Percentiles rank a stretch among this genome's conserved stretches.
phyloP scores from a whole-genome alignment of 2,797 vertebrate species.

The Halcyon smyrnensis region DNA sequence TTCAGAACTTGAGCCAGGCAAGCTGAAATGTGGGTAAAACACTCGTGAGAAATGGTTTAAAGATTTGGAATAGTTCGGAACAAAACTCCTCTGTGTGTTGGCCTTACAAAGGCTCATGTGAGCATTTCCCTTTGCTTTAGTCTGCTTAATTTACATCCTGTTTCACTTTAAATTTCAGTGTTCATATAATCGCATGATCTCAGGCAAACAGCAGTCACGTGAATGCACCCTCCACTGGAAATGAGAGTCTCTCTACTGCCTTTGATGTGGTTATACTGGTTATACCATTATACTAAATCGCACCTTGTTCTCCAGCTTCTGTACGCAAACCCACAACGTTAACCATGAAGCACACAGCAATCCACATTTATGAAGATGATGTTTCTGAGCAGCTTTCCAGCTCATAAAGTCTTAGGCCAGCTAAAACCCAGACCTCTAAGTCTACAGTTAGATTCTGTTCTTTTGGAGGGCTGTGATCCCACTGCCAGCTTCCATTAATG shows the following conservation, averaged over 20 bases:
- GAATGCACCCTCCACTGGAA: not conserved
- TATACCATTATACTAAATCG: not conserved
- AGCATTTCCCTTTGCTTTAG: not conserved
- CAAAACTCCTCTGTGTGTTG: not conserved
- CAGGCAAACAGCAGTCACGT: not conserved
- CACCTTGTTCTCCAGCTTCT: not conserved
- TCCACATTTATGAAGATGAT: accelerated
- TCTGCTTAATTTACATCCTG: not conserved
- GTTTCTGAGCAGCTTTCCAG: not conserved
- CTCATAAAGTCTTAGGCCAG: not conserved
- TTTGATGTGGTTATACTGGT: slow-evolving; percentile 35
- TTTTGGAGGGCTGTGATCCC: not conserved
- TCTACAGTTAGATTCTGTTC: not conserved
- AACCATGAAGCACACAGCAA: not conserved
- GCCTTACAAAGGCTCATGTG: not conserved
- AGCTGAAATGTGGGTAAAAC: not conserved
- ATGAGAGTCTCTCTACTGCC: not conserved
- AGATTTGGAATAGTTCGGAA: not conserved
- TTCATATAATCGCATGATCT: not conserved
- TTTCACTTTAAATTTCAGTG: not conserved
- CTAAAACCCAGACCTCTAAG: not conserved
- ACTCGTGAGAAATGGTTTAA: not conserved
- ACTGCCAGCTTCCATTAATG: not conserved
- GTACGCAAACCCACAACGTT: not conserved
- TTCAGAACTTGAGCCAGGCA: not conserved